A percentile compares a stretch with the other conserved stretches of the same genome.
Conservation (phyloP, 2,797 vertebrate species). For the Sphenopsis melanotis region DNA sequence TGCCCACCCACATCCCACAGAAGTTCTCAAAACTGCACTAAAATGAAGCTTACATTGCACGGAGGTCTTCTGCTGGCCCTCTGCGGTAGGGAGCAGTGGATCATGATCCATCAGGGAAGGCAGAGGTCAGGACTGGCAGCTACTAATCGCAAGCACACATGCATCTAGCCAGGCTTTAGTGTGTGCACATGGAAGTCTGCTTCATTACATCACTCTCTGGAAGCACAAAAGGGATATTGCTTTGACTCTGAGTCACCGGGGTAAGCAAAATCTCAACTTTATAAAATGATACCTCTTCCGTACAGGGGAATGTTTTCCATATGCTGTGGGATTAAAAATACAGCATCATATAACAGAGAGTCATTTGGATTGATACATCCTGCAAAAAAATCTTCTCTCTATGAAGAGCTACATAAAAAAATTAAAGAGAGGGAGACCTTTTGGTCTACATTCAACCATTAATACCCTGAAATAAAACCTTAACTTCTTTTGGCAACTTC, state of each 20-base stretch:
- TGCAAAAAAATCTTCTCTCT: neutral
- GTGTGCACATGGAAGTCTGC: neutral
- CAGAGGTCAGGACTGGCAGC: neutral
- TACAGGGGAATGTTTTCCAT: constrained; percentile 5
- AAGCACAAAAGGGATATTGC: neutral
- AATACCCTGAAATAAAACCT: neutral
- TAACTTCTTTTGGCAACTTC: neutral
- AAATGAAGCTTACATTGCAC: neutral
- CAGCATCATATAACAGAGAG: neutral
- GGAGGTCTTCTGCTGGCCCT: neutral
- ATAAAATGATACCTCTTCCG: neutral
- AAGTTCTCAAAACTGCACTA: neutral
- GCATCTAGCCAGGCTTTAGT: neutral
- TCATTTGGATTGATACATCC: neutral
- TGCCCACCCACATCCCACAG: neutral
- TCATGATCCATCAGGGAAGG: neutral
- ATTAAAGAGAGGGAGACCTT: neutral
- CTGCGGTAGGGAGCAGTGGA: neutral
- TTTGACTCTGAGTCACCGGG: neutral
- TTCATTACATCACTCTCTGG: neutral
- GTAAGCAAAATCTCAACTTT: neutral
- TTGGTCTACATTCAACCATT: neutral
- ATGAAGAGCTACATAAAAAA: neutral
- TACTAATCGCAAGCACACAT: neutral
- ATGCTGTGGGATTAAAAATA: constrained; percentile 6